Evolutionary conservation across 2,888 invertebrate species (phyloP).

Genomic region (Lasioglossum marginatum): DNA sequence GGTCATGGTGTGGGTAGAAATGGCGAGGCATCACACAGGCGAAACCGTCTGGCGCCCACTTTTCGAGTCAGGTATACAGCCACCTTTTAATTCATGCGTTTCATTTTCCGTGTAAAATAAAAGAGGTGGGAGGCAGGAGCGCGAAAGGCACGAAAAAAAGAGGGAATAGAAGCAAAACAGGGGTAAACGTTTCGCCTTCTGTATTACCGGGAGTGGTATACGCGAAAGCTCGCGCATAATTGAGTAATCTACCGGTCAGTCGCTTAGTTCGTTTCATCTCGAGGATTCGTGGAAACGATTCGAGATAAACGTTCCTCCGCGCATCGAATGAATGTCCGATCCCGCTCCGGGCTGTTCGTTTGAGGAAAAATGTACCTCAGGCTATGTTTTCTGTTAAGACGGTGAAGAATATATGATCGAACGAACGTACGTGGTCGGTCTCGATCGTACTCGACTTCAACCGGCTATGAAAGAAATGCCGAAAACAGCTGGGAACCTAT

Average conservation of each 20-base stretch:
- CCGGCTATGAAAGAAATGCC: slow-evolving; percentile 34
- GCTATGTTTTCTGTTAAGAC: not conserved
- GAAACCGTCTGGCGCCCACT: not conserved
- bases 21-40: not conserved
- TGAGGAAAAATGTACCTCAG: not conserved
- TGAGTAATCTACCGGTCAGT: slow-evolving; percentile 36
- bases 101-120: not conserved
- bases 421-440: slow-evolving; percentile 13
- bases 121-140: not conserved
- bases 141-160: no score
- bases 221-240: slow-evolving; percentile 38
- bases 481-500: slow-evolving; percentile 35
- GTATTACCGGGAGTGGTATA: not conserved
- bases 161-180: not conserved
- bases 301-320: not conserved
- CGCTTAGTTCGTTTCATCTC: not conserved
- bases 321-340: not conserved
- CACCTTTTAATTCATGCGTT: slow-evolving; percentile 36
- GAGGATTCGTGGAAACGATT: not conserved
- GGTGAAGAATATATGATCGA: slow-evolving; percentile 6
- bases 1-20: not conserved
- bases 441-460: not conserved
- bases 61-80: slow-evolving; percentile 7
- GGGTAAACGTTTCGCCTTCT: not conserved
- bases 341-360: not conserved